A percentile compares a stretch with the other conserved stretches of the same genome.
These are phyloP conservation scores for Pharmacophagus antenor DNA, from an alignment of 2,888 invertebrate genomes.

Conservation along the genomic window DNA sequence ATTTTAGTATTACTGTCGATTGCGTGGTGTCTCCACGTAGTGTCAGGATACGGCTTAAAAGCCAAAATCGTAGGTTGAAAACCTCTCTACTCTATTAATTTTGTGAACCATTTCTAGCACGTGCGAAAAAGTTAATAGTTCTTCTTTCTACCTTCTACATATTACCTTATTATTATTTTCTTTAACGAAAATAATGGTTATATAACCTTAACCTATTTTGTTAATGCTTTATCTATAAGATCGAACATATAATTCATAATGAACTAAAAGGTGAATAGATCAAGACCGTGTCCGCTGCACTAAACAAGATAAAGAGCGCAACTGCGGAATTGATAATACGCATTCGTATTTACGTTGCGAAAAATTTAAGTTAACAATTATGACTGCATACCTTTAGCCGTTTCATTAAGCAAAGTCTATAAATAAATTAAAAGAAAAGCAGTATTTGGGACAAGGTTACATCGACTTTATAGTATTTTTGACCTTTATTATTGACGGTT, in stretches of 20 bases:
- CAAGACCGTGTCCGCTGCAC: constrained; percentile 3
- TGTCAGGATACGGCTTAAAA: not conserved
- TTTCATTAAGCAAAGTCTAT: not conserved
- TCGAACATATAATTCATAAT: not conserved
- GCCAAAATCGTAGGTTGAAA: too few species aligned
- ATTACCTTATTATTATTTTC: too few species aligned
- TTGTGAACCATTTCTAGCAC: too few species aligned
- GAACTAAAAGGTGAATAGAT: constrained; percentile 23
- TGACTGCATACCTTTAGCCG: not conserved
- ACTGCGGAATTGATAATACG: constrained; percentile 1
- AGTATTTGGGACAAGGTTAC: not conserved
- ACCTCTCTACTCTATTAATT: too few species aligned
- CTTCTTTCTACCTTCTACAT: too few species aligned
- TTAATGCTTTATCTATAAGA: not conserved
- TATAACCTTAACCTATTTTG: not conserved
- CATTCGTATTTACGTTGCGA: not conserved
- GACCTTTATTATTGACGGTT: too few species aligned
- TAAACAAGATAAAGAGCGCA: constrained; percentile 11
- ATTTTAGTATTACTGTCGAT: not conserved
- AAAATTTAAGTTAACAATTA: not conserved
- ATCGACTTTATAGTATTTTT: not conserved
- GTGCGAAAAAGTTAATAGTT: too few species aligned
- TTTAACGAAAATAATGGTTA: too few species aligned
- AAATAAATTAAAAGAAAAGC: not conserved
- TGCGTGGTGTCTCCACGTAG: not conserved